Conservation (phyloP, 92 coral and sea anemone genomes). For the Virgularia gustaviana region DNA sequence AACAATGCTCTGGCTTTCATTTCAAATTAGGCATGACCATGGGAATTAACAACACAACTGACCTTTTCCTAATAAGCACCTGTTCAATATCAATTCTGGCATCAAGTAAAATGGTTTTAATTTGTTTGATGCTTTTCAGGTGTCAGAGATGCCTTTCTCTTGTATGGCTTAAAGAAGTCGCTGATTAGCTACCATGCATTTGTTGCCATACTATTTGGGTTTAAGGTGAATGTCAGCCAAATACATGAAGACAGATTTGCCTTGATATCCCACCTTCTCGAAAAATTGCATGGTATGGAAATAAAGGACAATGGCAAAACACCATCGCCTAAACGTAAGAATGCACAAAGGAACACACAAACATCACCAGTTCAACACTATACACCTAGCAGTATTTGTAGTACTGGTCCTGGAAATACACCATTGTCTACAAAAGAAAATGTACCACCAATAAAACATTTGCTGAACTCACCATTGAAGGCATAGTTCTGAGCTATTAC, state of each 20-base stretch:
- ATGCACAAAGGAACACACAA: too few relatives aligned
- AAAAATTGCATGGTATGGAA: not conserved
- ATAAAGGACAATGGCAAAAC: not conserved
- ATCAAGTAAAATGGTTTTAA: too few relatives aligned
- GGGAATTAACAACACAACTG: too few relatives aligned
- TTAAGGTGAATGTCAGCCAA: not conserved
- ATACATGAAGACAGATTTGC: not conserved
- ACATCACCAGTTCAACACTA: too few relatives aligned
- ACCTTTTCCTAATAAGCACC: too few relatives aligned
- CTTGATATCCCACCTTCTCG: not conserved
- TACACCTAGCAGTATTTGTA: too few relatives aligned
- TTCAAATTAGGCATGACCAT: too few relatives aligned
- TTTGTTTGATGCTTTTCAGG: too few relatives aligned
- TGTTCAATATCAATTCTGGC: too few relatives aligned
- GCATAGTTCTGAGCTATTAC: too few relatives aligned
- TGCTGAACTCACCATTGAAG: conserved; percentile 15
- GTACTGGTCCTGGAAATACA: conserved; percentile 10
- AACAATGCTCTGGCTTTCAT: too few relatives aligned
- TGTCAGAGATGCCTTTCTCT: too few relatives aligned
- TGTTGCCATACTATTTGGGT: not conserved
- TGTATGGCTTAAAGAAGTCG: not conserved
- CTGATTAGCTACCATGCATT: not conserved
- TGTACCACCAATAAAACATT: conserved; percentile 7
- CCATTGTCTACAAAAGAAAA: conserved; percentile 22
- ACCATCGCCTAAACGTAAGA: conserved; percentile 2